Conservation (phyloP, 1,140 invertebrate species). For the Lepidurus arcticus region DNA sequence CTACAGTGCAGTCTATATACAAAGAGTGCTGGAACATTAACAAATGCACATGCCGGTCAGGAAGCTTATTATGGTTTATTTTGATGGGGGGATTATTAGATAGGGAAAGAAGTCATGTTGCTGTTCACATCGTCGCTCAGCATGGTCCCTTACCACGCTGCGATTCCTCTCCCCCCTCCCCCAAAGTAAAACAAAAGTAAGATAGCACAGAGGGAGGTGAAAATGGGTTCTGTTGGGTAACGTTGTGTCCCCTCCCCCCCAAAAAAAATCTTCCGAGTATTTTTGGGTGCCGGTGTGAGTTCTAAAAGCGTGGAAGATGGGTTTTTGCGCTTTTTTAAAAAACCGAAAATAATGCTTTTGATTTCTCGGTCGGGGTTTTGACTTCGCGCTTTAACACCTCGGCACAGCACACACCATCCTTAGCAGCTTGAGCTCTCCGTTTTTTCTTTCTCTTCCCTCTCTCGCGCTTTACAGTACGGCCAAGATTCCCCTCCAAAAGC, state of each 20-base stretch:
- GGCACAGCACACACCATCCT: background rate
- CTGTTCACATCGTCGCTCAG: conserved; percentile 17
- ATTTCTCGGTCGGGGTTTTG: background rate
- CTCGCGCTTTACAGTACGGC: background rate
- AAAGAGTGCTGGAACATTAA: background rate
- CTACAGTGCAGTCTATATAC: background rate
- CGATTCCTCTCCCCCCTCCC: background rate
- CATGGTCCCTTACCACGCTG: background rate
- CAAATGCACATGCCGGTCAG: conserved; percentile 12
- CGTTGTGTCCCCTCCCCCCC: too few relatives aligned
- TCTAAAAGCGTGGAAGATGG: background rate
- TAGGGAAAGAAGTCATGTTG: conserved; percentile 19
- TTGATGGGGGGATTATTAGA: conserved; percentile 15
- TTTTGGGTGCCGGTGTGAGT: background rate
- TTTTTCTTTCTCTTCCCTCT: background rate
- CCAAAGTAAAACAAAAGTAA: background rate
- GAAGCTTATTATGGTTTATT: conserved; percentile 20
- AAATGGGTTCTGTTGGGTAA: too few relatives aligned
- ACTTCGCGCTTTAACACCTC: conserved; percentile 21
- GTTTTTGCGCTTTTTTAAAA: background rate
- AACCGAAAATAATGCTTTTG: background rate
- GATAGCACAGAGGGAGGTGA: background rate
- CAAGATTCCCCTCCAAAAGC: conserved; percentile 1
- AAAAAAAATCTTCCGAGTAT: background rate
- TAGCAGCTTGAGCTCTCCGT: conserved; percentile 7